Evolutionary conservation across 2,113 vertebrate genomes (phyloP).

Genomic region (Poecilia latipinna): DNA sequence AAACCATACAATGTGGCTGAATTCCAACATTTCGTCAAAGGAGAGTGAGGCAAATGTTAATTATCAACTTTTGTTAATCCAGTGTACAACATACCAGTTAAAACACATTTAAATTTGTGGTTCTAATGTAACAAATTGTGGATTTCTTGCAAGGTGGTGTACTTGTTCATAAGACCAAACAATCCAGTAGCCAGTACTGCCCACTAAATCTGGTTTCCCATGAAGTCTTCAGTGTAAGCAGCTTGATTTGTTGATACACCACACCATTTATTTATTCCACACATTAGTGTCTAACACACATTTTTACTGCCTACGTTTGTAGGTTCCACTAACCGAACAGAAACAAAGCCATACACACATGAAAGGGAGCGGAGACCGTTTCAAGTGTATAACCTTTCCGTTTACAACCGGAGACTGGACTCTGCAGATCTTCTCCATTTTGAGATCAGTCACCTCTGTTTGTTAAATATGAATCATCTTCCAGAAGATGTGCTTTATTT

Average conservation of each 20-base stretch:
- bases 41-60: not conserved
- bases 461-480: not conserved
- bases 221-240: not conserved
- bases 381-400: not conserved
- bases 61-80: not conserved
- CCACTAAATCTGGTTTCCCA: not conserved
- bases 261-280: not conserved
- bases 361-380: not conserved
- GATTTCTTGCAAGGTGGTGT: not conserved
- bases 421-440: conserved; percentile 8
- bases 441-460: conserved; percentile 2
- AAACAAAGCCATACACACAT: not conserved
- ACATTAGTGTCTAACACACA: not conserved
- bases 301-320: not conserved
- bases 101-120: not conserved
- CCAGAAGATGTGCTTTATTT: conserved; percentile 4
- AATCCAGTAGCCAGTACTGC: not conserved
- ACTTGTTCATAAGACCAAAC: not conserved
- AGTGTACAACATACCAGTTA: not conserved
- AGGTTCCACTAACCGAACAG: not conserved
- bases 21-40: no score
- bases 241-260: not conserved
- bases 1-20: no score
- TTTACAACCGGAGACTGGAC: not conserved
- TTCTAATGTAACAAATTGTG: not conserved